Percentiles rank a stretch among this genome's conserved stretches.
Conservation (phyloP, 2,888 invertebrate genomes). For the Hirtodrosophila cameraria region DNA sequence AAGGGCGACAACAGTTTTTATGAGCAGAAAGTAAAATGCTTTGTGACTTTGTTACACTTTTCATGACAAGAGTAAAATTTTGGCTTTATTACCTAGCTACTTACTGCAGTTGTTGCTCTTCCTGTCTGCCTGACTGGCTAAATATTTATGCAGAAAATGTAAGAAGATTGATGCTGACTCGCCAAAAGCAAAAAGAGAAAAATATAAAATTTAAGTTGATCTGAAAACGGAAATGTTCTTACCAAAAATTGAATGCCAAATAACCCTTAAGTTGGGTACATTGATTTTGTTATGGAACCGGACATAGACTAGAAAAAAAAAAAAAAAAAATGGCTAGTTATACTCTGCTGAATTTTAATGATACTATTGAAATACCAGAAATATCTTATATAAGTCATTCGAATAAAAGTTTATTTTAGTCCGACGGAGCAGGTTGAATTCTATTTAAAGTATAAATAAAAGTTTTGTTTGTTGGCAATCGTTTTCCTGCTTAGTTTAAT, state of each 20-base stretch:
- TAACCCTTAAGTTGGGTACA: constrained; percentile 4
- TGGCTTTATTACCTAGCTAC: constrained; percentile 67
- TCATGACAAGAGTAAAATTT: constrained; percentile 72
- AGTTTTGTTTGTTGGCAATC: no score
- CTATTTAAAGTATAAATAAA: no score
- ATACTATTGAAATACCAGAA: no score
- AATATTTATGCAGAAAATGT: no score
- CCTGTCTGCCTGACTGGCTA: neutral
- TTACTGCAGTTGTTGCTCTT: constrained; percentile 47
- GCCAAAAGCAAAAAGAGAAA: constrained; percentile 55
- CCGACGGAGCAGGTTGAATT: no score
- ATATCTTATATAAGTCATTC: no score
- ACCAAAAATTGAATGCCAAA: constrained; percentile 25
- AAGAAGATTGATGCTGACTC: constrained; percentile 13
- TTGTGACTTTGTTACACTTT: constrained; percentile 74
- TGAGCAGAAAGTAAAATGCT: constrained; percentile 65
- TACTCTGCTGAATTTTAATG: neutral
- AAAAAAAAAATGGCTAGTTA: neutral
- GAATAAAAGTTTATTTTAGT: no score
- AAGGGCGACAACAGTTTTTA: constrained; percentile 58
- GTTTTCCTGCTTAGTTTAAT: no score
- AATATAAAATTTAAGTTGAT: constrained; percentile 57
- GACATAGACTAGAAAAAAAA: neutral
- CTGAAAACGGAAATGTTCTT: constrained; percentile 37
- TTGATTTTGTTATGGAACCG: constrained; percentile 6